Conservation (phyloP, 2,113 vertebrate species). For the Peromyscus californicus region DNA sequence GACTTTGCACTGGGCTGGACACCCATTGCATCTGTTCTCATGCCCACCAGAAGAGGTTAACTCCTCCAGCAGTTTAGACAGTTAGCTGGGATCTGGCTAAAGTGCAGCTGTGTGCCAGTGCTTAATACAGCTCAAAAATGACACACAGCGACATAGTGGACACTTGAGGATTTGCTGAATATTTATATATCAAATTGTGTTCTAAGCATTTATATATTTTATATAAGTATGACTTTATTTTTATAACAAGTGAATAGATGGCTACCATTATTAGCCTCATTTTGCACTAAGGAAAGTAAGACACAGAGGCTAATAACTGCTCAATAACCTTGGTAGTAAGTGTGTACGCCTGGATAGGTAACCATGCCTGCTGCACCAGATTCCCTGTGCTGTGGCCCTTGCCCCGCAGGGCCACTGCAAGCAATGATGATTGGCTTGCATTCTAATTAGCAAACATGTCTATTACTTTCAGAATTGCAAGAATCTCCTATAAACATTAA, state of each 20-base stretch:
- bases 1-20: neutral
- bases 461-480: slow-evolving; percentile 20
- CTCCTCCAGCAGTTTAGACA: neutral
- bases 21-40: neutral
- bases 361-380: neutral
- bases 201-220: neutral
- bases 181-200: neutral
- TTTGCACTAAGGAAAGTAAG: slow-evolving; percentile 33
- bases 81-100: neutral
- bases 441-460: neutral
- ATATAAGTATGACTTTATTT: neutral
- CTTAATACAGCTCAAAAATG: neutral
- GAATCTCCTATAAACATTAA: neutral
- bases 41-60: neutral
- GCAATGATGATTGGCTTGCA: neutral
- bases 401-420: neutral
- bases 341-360: neutral
- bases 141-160: neutral
- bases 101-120: neutral
- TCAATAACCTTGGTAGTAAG: neutral
- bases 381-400: neutral
- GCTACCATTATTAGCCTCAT: neutral
- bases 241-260: slow-evolving; percentile 12
- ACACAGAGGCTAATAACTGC: neutral
- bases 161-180: neutral